Conservation (phyloP, 1,140 invertebrate species). For the Wiebesia pumilae region DNA sequence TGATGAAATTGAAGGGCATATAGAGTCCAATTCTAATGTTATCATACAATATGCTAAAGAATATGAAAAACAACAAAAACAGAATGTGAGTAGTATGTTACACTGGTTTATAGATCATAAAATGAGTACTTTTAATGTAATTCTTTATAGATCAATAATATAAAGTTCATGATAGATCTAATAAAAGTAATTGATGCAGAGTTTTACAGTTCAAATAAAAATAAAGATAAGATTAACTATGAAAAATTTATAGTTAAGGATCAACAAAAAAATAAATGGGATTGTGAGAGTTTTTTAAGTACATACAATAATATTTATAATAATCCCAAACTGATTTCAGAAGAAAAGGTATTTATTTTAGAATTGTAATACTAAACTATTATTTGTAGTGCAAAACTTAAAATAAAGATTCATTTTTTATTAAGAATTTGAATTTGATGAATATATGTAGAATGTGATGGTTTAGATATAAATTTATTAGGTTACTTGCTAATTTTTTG, state of each 20-base stretch:
- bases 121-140: not conserved
- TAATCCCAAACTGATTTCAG: conserved; percentile 88
- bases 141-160: conserved; percentile 60
- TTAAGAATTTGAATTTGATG: too few species aligned
- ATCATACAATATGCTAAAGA: conserved; percentile 78
- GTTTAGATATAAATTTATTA: too few species aligned
- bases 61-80: conserved; percentile 73
- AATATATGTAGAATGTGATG: too few species aligned
- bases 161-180: conserved; percentile 64
- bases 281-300: conserved; percentile 94
- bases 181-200: conserved; percentile 61
- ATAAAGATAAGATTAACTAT: conserved; percentile 74
- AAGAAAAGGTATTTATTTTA: conserved; percentile 37
- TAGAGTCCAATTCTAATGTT: conserved; percentile 81
- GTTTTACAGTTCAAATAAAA: conserved; percentile 73
- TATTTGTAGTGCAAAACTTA: too few species aligned
- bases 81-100: conserved; percentile 59
- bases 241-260: conserved; percentile 78
- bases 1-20: conserved; percentile 91
- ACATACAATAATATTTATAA: conserved; percentile 94
- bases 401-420: too few species aligned
- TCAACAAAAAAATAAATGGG: conserved; percentile 84
- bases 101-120: not conserved
- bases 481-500: too few species aligned
- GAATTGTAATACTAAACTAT: conserved; percentile 7